Evolutionary conservation across 2,797 vertebrate species (phyloP), one percentile per base, ranked within the genome.

Genomic region (Chloroceryle inda): DNA sequence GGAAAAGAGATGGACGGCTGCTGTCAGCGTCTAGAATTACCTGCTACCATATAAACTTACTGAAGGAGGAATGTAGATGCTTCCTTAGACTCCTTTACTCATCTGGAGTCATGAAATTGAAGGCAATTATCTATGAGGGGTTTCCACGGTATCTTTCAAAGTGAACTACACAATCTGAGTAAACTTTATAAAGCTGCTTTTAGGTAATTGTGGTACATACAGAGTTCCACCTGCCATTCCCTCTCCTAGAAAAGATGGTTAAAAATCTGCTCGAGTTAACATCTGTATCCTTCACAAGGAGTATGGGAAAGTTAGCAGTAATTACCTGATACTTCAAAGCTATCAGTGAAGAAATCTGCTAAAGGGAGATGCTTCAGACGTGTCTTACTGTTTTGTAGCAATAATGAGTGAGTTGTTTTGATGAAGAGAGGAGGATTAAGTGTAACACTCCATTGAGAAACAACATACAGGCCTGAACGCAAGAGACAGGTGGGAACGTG

Each of bases 401-500:
- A 33, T 22, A 67, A 64, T 49, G 31, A 53, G 40, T 23, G 4
- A 18, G 18, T 47, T 78, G 44, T 67, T 87, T 59, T 68, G 58
- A 42, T 23, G 24, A 87, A 84, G 45, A 33, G 52, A 45, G 45
- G 40, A 47, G 8, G 76, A 85, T 19, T 38, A n/a, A 40, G 68
- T 26, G 13, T 44, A 53, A 19, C 15, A 4, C 9, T 71, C 50
- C 31, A n/a, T 52, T 44, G 23, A 64, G 53, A 79, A 75, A 29
- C 13, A 53, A 69, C 50, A 58, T 23, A 9, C 19, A 37, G 37
- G 18, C 10, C 8, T 33, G 42, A 62, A 56, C 31, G 35, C 20
- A 37, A 55, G 50, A 40, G 31, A 4, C 3, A 2, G 13, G 8
- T 38, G n/a, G 53, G 11, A 94, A 29, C 0, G 2, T 0, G 0